These are phyloP conservation scores for Dicyrtoma fusca DNA, from an alignment of 2,888 invertebrate species.

Conservation along the genomic window DNA sequence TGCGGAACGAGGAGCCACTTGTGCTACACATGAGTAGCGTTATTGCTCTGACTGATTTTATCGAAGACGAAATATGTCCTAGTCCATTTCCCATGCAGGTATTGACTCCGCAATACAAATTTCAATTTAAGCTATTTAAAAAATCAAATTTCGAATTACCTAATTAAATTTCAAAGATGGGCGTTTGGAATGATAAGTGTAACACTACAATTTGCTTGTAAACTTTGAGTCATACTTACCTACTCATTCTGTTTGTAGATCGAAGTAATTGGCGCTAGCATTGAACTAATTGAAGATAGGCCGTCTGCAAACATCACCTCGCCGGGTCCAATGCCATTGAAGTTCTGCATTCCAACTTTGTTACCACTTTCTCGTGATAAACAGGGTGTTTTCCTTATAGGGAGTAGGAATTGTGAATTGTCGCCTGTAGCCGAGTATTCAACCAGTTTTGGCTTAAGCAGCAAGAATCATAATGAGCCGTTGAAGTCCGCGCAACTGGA, in stretches of 20 bases:
- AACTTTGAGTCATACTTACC: no score
- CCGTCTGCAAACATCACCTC: constrained; percentile 79
- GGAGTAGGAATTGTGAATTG: constrained; percentile 61
- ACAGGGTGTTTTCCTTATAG: constrained; percentile 75
- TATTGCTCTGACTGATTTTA: constrained; percentile 77
- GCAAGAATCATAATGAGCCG: not conserved
- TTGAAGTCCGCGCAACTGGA: not conserved
- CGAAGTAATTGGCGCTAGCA: constrained; percentile 71
- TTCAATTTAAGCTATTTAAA: not conserved
- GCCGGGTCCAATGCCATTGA: constrained; percentile 78
- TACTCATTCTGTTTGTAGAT: constrained; percentile 37
- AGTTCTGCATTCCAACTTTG: constrained; percentile 70
- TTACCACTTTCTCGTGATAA: constrained; percentile 72
- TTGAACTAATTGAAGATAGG: constrained; percentile 81
- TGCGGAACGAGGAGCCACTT: constrained; percentile 54
- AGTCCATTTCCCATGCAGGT: constrained; percentile 83
- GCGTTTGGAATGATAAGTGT: no score
- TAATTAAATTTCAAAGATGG: not conserved
- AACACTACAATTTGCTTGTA: not conserved
- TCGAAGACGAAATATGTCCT: constrained; percentile 83
- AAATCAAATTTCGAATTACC: not conserved
- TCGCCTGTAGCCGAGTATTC: not conserved
- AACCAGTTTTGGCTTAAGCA: not conserved
- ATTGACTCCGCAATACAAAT: constrained; percentile 55
- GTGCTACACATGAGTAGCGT: constrained; percentile 78